Percentiles rank a stretch among this genome's conserved stretches.
These are phyloP conservation scores for Amphipyra tragopoginis DNA, from an alignment of 2,888 invertebrate species.

Conservation along the genomic window DNA sequence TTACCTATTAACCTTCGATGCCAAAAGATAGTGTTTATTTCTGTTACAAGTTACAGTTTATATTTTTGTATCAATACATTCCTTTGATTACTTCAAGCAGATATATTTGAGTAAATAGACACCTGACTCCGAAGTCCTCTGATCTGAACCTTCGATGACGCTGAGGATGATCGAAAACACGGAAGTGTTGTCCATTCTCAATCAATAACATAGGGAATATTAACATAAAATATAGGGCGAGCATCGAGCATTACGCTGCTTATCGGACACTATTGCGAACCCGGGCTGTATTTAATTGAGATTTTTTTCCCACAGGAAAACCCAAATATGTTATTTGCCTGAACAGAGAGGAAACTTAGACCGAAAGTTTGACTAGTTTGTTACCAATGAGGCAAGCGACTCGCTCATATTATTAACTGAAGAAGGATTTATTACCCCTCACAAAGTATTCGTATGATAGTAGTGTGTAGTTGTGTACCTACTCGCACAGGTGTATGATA, in stretches of 20 bases:
- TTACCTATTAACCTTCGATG: too few relatives aligned
- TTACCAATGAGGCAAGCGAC: not conserved
- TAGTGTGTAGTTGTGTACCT: conserved; percentile 24
- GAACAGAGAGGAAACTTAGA: not conserved
- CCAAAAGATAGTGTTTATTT: too few relatives aligned
- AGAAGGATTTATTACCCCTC: not conserved
- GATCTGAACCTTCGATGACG: too few relatives aligned
- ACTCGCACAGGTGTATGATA: conserved; percentile 59
- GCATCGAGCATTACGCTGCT: conserved; percentile 14
- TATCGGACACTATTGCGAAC: conserved; percentile 23
- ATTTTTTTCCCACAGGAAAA: conserved; percentile 18
- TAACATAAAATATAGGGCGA: not conserved
- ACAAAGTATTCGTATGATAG: conserved; percentile 12
- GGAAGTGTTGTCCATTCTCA: too few relatives aligned
- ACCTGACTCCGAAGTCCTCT: too few relatives aligned
- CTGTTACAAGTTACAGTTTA: too few relatives aligned
- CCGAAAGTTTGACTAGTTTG: not conserved
- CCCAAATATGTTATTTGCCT: conserved; percentile 1
- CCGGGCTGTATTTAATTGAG: conserved; percentile 1
- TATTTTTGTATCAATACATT: too few relatives aligned
- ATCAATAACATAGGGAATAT: too few relatives aligned
- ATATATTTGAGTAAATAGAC: too few relatives aligned
- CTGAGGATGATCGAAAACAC: too few relatives aligned
- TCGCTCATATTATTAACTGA: not conserved
- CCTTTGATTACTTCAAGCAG: too few relatives aligned